phyloP scores from a whole-genome alignment of 2,113 vertebrate species.

The Fregata magnificens region DNA sequence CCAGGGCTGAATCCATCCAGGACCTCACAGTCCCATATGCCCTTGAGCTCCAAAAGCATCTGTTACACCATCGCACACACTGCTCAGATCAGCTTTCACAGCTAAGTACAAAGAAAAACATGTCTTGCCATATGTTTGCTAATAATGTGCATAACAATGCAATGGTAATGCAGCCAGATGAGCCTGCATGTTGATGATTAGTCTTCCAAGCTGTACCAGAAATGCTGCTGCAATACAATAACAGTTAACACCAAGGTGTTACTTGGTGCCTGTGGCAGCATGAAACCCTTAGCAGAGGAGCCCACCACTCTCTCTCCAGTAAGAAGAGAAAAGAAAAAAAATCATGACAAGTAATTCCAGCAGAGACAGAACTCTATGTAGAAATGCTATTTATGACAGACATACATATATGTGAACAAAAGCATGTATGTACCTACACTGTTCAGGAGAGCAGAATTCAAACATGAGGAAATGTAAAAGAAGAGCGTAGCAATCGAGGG shows the following conservation, averaged over 20 bases:
- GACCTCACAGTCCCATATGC: background rate
- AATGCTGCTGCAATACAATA: background rate
- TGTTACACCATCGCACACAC: background rate
- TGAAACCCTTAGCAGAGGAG: background rate
- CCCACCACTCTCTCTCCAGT: background rate
- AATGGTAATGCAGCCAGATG: background rate
- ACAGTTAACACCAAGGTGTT: background rate
- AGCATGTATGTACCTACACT: background rate
- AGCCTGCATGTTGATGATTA: background rate
- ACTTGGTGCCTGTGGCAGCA: background rate
- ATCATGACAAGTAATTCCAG: background rate
- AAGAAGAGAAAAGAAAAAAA: background rate
- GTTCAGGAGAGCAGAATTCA: background rate
- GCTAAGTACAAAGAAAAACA: background rate
- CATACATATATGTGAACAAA: background rate
- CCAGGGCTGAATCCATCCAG: background rate
- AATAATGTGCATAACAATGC: background rate
- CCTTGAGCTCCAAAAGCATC: background rate
- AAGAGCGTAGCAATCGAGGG: rapidly evolving
- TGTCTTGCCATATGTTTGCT: background rate
- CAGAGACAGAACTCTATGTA: background rate
- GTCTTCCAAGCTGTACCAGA: background rate
- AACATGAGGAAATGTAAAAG: background rate
- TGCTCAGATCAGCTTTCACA: background rate
- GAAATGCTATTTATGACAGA: background rate